phyloP scores from a whole-genome alignment of 2,113 vertebrate species.

The Anolis carolinensis region DNA sequence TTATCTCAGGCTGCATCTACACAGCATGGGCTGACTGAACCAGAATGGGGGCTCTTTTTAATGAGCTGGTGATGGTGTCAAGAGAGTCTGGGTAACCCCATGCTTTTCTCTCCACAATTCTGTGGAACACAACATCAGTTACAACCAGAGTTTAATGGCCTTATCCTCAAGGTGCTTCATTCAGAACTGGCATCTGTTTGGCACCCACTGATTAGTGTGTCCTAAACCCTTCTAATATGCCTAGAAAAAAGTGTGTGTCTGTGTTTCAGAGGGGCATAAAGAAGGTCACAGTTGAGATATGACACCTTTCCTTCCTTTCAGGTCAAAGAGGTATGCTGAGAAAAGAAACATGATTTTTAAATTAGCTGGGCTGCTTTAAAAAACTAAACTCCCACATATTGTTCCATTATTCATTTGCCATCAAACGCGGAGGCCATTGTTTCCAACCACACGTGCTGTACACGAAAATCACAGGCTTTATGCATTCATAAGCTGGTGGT shows the following conservation, averaged over 20 bases:
- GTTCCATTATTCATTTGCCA: slow-evolving; percentile 13
- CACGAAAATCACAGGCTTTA: neutral
- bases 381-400: neutral
- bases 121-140: neutral
- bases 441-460: neutral
- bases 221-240: neutral
- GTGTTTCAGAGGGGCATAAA: neutral
- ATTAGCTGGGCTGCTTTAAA: neutral
- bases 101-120: neutral
- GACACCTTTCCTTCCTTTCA: neutral
- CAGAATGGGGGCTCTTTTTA: neutral
- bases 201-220: neutral
- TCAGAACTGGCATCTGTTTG: neutral
- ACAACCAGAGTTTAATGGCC: neutral
- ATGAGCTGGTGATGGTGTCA: neutral
- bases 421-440: neutral
- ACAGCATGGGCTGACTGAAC: neutral
- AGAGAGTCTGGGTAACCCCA: neutral
- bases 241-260: neutral
- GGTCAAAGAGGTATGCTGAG: neutral
- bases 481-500: neutral
- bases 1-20: too few species aligned
- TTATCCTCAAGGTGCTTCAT: neutral
- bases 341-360: slow-evolving; percentile 6
- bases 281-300: too few species aligned